phyloP scores from a whole-genome alignment of 2,113 vertebrate species.

The Poeciliopsis retropinna region DNA sequence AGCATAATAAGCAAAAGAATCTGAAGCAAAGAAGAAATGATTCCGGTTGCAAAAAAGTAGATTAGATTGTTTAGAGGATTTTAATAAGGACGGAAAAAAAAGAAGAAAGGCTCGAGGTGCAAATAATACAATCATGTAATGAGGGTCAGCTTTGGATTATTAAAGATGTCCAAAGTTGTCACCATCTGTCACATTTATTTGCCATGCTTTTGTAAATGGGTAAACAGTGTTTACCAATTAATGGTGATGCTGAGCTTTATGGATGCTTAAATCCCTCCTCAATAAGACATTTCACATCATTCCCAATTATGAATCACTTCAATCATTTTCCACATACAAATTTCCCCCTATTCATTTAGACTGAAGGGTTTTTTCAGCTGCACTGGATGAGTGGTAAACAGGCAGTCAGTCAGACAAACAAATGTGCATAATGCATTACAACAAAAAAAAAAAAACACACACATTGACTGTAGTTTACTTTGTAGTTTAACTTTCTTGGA shows the following conservation, averaged over 20 bases:
- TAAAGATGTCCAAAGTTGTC: conserved; percentile 37
- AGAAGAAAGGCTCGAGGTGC: conserved; percentile 12
- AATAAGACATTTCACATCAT: conserved; percentile 52
- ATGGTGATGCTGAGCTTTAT: conserved; percentile 9
- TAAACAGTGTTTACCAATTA: conserved; percentile 49
- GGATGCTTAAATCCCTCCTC: conserved; percentile 32
- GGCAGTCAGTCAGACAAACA: conserved; percentile 34
- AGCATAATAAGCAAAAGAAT: conserved; percentile 4
- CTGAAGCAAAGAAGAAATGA: conserved; percentile 32
- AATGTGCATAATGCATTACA: conserved; percentile 24
- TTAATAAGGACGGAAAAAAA: conserved; percentile 33
- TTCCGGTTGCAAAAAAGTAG: conserved; percentile 19
- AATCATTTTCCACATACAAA: conserved; percentile 32
- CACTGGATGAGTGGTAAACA: conserved; percentile 18
- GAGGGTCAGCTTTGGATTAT: conserved; percentile 43
- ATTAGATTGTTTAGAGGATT: conserved; percentile 29
- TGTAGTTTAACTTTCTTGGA: conserved; percentile 26
- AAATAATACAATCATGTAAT: conserved; percentile 38
- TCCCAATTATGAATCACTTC: conserved; percentile 35
- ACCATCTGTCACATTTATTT: conserved; percentile 48
- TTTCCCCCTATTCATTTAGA: conserved; percentile 18
- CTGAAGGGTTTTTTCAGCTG: conserved; percentile 32
- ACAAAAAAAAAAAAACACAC: not conserved
- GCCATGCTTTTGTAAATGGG: conserved; percentile 26
- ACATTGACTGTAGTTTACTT: conserved; percentile 1